These are phyloP conservation scores for Nicator chloris DNA, from an alignment of 2,113 vertebrate species.

Conservation along the genomic window DNA sequence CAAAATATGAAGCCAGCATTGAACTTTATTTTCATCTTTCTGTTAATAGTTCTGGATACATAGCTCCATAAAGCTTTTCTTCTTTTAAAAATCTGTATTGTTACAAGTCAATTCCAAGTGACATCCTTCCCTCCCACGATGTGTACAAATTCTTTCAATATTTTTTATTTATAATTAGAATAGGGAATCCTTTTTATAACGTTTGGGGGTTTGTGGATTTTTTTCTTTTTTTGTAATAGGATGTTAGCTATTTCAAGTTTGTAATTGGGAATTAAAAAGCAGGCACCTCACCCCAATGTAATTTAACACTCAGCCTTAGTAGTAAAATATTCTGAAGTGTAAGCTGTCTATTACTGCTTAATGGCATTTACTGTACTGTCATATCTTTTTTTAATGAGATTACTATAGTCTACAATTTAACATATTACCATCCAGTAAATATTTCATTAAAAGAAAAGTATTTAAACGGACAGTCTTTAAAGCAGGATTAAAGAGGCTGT, in stretches of 20 bases:
- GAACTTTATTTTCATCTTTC: background rate
- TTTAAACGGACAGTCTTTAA: slow-evolving; percentile 48
- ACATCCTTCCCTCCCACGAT: background rate
- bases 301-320: background rate
- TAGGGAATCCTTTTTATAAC: background rate
- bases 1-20: too few relatives aligned
- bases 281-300: background rate
- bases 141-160: background rate
- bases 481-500: background rate
- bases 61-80: background rate
- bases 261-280: background rate
- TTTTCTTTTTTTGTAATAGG: background rate
- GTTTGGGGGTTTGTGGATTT: background rate
- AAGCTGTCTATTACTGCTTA: slow-evolving; percentile 11
- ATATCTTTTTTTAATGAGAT: slow-evolving; percentile 46
- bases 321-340: background rate
- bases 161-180: background rate
- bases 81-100: background rate
- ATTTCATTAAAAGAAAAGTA: slow-evolving; percentile 37
- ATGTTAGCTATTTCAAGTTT: background rate
- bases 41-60: background rate
- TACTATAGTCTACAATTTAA: slow-evolving; percentile 47
- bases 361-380: slow-evolving; percentile 23
- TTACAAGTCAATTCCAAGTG: background rate
- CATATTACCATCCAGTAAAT: slow-evolving; percentile 42